Evolutionary conservation across 1,140 invertebrate genomes (phyloP), one percentile per base, ranked within the genome.

Genomic region (Temnothorax curvispinosus): DNA sequence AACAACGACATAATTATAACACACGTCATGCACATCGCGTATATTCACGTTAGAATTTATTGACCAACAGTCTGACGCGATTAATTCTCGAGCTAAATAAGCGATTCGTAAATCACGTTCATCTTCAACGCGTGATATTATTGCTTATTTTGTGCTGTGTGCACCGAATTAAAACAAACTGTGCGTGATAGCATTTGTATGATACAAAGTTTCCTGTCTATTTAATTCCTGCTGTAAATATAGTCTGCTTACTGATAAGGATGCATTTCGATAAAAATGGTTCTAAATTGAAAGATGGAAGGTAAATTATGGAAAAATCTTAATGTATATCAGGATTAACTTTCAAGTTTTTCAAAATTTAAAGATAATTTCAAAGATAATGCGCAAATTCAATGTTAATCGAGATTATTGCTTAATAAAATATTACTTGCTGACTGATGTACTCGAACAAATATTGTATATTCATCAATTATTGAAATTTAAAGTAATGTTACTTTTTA

Each of bases 31-130:
- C 58, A 81, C 75, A 82, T 88, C 21, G 62, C 62, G 27, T 27
- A 27, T 27, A 27, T 27, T 27, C 27, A 27, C 27, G 38, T 81
- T 88, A 81, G 58, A 81, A 89, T 86, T 89, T 62, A 81, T 86
- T 88, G 56, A 13, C 54, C 47, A 80, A 64, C 85, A 54, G 58
- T 52, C 54, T 56, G 77, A 60, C 9, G 54, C 38, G 56, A 88
- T 85, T 88, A 74, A 76, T 54, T 60, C 58, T n/a, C 74, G 13
- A 52, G 38, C 8, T 44, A 56, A 74, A 89, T 58, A 75, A 78
- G n/a, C 71, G 9, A 54, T 35, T 50, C 13, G 44, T 75, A 76
- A 72, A 52, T 44, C 11, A 27, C 15, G 7, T 75, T 84, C 78
- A 27, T 67, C 41, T 71, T n/a, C 32, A 21, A 41, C 13, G 35